These are phyloP conservation scores for Deilephila porcellus DNA, from an alignment of 2,888 invertebrate genomes.

Conservation along the genomic window DNA sequence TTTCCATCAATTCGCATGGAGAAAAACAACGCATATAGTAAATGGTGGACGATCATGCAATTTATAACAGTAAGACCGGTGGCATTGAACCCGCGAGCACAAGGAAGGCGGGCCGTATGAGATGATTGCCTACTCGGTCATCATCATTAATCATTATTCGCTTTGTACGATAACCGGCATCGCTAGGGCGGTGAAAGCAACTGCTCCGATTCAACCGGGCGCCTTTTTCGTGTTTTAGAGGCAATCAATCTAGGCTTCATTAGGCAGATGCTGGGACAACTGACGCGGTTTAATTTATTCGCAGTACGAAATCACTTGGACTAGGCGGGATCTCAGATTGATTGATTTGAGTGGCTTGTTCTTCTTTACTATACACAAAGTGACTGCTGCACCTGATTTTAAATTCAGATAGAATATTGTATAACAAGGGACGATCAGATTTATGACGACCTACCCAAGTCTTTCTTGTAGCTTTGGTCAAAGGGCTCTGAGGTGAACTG, in stretches of 20 bases:
- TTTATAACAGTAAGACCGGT: constrained; percentile 43
- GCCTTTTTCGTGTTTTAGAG: constrained; percentile 18
- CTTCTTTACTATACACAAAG: too few species aligned
- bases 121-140: constrained; percentile 37
- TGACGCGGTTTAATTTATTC: constrained; percentile 5
- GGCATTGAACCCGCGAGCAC: constrained; percentile 42
- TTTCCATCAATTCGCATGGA: constrained; percentile 24
- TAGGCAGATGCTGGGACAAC: constrained; percentile 20
- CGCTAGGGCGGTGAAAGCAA: constrained; percentile 27
- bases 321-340: constrained; percentile 7
- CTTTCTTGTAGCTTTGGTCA: too few species aligned
- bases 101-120: constrained; percentile 36
- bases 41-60: constrained; percentile 30
- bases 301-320: constrained; percentile 2
- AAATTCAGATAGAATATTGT: not conserved
- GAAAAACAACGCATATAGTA: constrained; percentile 29
- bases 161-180: constrained; percentile 38
- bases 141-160: constrained; percentile 59
- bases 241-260: constrained; percentile 23
- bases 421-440: too few species aligned
- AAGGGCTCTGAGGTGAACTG: too few species aligned
- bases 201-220: constrained; percentile 14
- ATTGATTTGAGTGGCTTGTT: not conserved
- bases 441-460: too few species aligned
- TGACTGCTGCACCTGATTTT: not conserved